Conservation (phyloP, 2,888 invertebrate species). For the Tetheella fluctuosa region DNA sequence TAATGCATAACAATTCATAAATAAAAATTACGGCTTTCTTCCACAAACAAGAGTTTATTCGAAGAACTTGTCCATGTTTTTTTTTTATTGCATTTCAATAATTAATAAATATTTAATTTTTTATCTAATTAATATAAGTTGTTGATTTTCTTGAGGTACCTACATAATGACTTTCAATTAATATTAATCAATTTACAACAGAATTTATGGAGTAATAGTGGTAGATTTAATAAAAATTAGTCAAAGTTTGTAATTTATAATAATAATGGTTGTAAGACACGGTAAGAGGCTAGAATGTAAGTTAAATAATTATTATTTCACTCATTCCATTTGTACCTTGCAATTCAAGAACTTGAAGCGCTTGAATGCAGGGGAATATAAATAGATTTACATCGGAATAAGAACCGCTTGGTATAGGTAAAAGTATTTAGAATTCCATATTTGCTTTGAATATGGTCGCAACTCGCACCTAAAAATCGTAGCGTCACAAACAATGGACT, state of each 20-base stretch:
- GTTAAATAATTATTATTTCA: neutral
- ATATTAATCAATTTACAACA: neutral
- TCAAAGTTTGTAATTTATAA: neutral
- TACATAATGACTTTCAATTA: too few species aligned
- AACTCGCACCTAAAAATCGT: too few species aligned
- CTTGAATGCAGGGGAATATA: neutral
- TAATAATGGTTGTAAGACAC: neutral
- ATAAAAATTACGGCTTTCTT: neutral
- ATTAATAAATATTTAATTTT: too few species aligned
- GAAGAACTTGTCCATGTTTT: neutral
- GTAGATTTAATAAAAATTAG: neutral
- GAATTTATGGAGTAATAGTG: neutral
- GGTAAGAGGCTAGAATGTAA: conserved; percentile 17
- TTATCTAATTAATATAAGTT: too few species aligned
- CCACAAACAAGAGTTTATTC: neutral
- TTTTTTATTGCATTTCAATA: neutral
- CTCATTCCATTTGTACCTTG: neutral
- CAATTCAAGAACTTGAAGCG: neutral
- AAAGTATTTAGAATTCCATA: too few species aligned
- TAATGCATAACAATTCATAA: too few species aligned
- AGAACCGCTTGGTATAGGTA: too few species aligned
- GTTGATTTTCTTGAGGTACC: too few species aligned
- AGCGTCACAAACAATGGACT: too few species aligned
- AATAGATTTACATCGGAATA: too few species aligned
- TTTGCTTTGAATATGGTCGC: too few species aligned